A percentile compares a stretch with the other conserved stretches of the same genome.
phyloP scores from a whole-genome alignment of 2,797 vertebrate genomes.

The Lutjanus argentimaculatus region DNA sequence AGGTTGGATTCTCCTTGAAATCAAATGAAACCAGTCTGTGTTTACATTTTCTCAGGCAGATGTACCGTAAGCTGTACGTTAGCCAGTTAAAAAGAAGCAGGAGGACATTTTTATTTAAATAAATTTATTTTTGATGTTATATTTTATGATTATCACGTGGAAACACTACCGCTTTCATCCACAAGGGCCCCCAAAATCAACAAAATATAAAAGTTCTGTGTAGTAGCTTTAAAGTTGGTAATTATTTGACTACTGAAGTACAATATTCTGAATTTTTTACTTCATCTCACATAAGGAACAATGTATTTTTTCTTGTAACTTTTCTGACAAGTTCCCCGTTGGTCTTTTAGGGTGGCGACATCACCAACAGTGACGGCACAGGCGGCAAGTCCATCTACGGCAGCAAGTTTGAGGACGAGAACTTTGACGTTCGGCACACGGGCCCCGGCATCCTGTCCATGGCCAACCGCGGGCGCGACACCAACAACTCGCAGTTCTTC shows the following conservation, averaged over 20 bases:
- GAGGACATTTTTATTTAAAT: too few species aligned
- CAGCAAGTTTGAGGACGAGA: slow-evolving; percentile 94
- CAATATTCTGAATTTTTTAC: neutral
- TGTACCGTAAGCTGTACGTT: too few species aligned
- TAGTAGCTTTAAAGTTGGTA: too few species aligned
- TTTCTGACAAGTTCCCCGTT: slow-evolving; percentile 10
- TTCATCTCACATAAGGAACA: neutral
- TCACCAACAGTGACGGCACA: slow-evolving; percentile 92
- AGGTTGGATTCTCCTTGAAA: too few species aligned
- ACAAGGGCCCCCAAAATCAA: too few species aligned
- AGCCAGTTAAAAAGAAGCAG: too few species aligned
- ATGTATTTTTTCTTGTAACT: neutral
- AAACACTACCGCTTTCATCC: too few species aligned
- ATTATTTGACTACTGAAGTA: neutral
- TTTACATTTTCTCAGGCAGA: too few species aligned
- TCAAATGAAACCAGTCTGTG: too few species aligned
- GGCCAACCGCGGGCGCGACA: slow-evolving; percentile 92
- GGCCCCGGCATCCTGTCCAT: slow-evolving; percentile 95
- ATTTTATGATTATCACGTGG: too few species aligned
- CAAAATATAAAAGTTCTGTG: too few species aligned
- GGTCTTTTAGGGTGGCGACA: slow-evolving; percentile 92
- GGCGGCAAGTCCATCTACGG: slow-evolving; percentile 95
- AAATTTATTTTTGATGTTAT: too few species aligned
- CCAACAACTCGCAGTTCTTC: slow-evolving; percentile 95
- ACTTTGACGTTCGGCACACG: slow-evolving; percentile 93